Evolutionary conservation across 2,113 vertebrate species (phyloP).

Genomic region (Oplegnathus fasciatus): DNA sequence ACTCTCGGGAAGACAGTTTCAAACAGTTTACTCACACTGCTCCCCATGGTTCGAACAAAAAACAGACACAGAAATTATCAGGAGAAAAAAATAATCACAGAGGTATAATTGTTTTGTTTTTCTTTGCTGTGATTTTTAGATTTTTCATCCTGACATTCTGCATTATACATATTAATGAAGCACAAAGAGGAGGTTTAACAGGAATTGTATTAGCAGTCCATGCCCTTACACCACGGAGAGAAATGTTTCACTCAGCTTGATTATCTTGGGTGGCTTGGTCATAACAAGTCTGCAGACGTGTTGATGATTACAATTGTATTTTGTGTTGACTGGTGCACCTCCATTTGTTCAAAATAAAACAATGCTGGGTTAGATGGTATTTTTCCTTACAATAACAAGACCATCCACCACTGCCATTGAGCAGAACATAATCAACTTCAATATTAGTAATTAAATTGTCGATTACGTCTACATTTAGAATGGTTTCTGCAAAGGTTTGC

Average conservation of each 20-base stretch:
- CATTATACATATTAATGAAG: slow-evolving; percentile 65
- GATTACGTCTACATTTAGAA: background rate
- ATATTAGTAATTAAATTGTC: background rate
- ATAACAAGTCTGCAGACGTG: slow-evolving; percentile 18
- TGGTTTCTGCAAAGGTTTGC: background rate
- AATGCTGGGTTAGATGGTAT: background rate
- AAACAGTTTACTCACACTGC: slow-evolving; percentile 57
- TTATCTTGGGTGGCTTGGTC: slow-evolving; percentile 24
- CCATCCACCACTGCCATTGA: background rate
- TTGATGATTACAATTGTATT: slow-evolving; percentile 30
- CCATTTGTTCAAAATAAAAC: slow-evolving; percentile 9
- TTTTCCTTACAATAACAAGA: background rate
- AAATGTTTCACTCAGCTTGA: slow-evolving; percentile 38
- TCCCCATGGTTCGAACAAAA: slow-evolving; percentile 59
- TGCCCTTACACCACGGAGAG: slow-evolving; percentile 25
- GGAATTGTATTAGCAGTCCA: slow-evolving; percentile 40
- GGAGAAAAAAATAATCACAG: slow-evolving; percentile 50
- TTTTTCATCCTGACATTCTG: slow-evolving; percentile 43
- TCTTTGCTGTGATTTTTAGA: slow-evolving; percentile 43
- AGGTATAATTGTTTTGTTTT: slow-evolving; percentile 72
- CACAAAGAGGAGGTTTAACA: slow-evolving; percentile 42
- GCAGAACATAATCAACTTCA: background rate
- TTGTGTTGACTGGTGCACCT: background rate
- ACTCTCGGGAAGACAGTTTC: slow-evolving; percentile 61
- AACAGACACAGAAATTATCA: slow-evolving; percentile 53